Conservation (phyloP, 2,888 invertebrate genomes). For the Drosophila kanekoi region DNA sequence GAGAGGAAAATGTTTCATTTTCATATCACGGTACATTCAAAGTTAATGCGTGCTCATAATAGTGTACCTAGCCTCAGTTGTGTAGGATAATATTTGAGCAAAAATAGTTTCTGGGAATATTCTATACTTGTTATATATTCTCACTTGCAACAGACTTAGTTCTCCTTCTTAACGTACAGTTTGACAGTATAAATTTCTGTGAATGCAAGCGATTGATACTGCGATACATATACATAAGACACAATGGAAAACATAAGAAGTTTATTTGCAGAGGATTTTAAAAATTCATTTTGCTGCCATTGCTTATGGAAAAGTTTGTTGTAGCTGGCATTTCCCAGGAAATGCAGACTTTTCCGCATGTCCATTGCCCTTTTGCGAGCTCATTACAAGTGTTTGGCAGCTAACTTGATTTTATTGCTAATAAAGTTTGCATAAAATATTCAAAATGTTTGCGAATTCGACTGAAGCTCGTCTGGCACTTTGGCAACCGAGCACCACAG, state of each 20-base stretch:
- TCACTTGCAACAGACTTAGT: too few relatives aligned
- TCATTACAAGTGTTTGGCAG: conserved; percentile 57
- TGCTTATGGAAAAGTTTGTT: background rate
- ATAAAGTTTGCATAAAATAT: conserved; percentile 65
- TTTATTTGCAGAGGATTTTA: background rate
- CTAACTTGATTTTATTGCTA: conserved; percentile 55
- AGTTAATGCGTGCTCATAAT: conserved; percentile 19
- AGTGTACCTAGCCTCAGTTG: background rate
- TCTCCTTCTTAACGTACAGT: too few relatives aligned
- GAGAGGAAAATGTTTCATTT: conserved; percentile 17
- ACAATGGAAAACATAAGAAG: background rate
- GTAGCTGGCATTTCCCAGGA: conserved; percentile 6
- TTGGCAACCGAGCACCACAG: conserved; percentile 12
- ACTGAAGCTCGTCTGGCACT: conserved; percentile 13
- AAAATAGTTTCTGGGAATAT: background rate
- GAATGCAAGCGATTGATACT: too few relatives aligned
- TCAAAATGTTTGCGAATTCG: conserved; percentile 51
- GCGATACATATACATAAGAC: background rate
- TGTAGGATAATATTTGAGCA: background rate
- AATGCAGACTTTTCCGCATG: conserved; percentile 1
- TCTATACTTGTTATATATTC: background rate
- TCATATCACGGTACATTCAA: conserved; percentile 14
- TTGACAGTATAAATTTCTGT: too few relatives aligned
- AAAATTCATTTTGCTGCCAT: background rate
- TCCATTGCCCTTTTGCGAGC: conserved; percentile 25